Percentiles rank a stretch among this genome's conserved stretches.
Conservation (phyloP, 2,888 invertebrate genomes). For the Drosophila algonquin region DNA sequence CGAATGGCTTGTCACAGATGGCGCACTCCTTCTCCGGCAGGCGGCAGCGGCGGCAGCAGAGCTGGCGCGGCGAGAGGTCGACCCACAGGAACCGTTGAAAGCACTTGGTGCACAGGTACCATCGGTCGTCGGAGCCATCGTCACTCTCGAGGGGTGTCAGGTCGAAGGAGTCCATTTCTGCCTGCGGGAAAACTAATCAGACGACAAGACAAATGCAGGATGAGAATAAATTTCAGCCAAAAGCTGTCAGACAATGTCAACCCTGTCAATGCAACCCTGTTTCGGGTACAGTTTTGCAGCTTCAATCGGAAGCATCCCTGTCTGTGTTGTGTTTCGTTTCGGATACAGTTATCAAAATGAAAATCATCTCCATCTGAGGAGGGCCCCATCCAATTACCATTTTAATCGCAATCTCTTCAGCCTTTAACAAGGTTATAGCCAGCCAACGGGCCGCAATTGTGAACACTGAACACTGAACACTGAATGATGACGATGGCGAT, state of each 20-base stretch:
- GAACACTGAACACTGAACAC: slow-evolving; percentile 51
- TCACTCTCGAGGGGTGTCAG: background rate
- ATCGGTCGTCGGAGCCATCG: slow-evolving; percentile 4
- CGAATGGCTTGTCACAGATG: slow-evolving; percentile 49
- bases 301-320: background rate
- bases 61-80: slow-evolving; percentile 48
- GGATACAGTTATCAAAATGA: background rate
- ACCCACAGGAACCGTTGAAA: slow-evolving; percentile 45
- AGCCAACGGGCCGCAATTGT: slow-evolving; percentile 21
- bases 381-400: slow-evolving; percentile 39
- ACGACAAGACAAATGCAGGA: background rate
- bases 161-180: background rate
- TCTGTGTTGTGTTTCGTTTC: no score
- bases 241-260: background rate
- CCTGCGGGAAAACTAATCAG: no score
- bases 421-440: slow-evolving; percentile 63
- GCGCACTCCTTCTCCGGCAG: slow-evolving; percentile 34
- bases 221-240: background rate
- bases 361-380: slow-evolving; percentile 22
- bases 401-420: slow-evolving; percentile 40
- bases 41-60: slow-evolving; percentile 48
- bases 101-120: slow-evolving; percentile 50
- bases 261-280: background rate
- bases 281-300: background rate
- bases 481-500: background rate